Evolutionary conservation across 2,888 invertebrate genomes (phyloP), one percentile per base, ranked within the genome.

Genomic region (Frankliniella fusca): DNA sequence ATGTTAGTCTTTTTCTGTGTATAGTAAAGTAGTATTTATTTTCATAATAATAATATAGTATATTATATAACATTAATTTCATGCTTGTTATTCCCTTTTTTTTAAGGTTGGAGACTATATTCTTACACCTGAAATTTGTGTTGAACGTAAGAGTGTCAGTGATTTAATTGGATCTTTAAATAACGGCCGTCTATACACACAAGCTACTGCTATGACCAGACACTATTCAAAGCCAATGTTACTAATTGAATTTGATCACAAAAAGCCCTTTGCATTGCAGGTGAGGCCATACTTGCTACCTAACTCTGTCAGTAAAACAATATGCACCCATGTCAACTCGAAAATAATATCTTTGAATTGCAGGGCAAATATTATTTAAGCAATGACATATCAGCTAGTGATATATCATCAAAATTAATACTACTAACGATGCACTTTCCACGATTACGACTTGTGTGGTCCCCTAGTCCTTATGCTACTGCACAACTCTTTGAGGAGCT

Each of bases 381-480:
- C 3, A 94, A 93, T 8, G 94, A 92, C 83, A 94, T 95, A 85
- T 90, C 93, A 83, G 92, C 93, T 23, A 94, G 92, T 85, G 94
- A 96, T 85, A 92, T 97, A 79, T 94, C 95, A 86, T 93, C 96
- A 84, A 96, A 96, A 87, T 89, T 99, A 82, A 94, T 97, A 85
- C 90, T 99, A 61, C 90, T 99, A n/a, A 98, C 99, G 0, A 90
- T 99, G 85, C 96, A 98, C 87, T 98, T 99, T 89, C 98, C 99
- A 0, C 93, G 94, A 86, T 89, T 99, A 84, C 94, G 96, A 85
- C 90, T 99, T 12, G 94, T 99, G 61, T 99, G 99, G 99, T 98
- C 98, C 18, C 97, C 97, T 3, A 97, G 95, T 87, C 98, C 99
- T 0, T 95, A 97, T 88, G 97, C 97, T 70, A 97, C 97, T 0